Conservation (phyloP, 2,113 vertebrate genomes). For the Clupea harengus region DNA sequence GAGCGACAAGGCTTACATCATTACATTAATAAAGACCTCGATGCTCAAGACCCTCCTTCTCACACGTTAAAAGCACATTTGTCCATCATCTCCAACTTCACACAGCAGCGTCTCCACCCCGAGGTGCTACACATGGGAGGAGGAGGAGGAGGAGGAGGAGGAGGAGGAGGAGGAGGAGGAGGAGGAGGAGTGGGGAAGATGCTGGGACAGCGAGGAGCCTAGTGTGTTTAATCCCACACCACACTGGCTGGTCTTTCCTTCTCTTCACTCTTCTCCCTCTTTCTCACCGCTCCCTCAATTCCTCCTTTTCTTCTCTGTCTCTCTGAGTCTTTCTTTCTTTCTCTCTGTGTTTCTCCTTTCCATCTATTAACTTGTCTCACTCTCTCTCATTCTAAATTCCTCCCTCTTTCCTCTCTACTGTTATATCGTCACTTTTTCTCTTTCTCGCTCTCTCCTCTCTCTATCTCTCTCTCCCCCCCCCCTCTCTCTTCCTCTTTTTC, state of each 20-base stretch:
- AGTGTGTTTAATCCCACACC: too few relatives aligned
- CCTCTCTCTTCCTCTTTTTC: neutral
- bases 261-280: too few relatives aligned
- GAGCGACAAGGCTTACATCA: too few relatives aligned
- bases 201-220: too few relatives aligned
- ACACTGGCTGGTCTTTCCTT: too few relatives aligned
- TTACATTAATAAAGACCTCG: too few relatives aligned
- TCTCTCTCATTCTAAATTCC: neutral
- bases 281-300: neutral
- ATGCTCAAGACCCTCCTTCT: too few relatives aligned
- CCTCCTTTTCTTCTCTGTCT: neutral
- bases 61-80: too few relatives aligned
- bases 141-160: neutral
- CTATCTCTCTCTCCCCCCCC: conserved; percentile 1
- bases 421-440: too few relatives aligned
- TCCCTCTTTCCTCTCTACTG: conserved; percentile 8
- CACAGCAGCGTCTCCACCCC: too few relatives aligned
- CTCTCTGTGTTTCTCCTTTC: neutral
- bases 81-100: too few relatives aligned
- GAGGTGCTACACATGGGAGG: too few relatives aligned
- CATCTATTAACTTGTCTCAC: neutral
- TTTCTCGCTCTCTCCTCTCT: neutral
- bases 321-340: neutral
- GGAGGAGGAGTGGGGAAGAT: neutral
- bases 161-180: neutral